Evolutionary conservation across 2,888 invertebrate genomes (phyloP).

Genomic region (Axea sp.): DNA sequence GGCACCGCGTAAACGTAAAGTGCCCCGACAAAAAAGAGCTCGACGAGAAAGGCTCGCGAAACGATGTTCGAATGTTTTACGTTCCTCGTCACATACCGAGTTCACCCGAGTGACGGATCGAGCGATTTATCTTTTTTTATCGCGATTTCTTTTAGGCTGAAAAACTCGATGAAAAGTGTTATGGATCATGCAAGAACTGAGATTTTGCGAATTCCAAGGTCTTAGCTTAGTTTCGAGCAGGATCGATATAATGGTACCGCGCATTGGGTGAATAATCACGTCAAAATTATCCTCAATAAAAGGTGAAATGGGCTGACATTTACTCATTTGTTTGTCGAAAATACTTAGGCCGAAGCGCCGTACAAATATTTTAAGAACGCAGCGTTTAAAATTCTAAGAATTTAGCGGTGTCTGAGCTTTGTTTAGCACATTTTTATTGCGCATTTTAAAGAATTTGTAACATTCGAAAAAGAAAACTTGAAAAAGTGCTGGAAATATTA

Average conservation of each 20-base stretch:
- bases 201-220: not conserved
- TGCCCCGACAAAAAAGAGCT: constrained; percentile 36
- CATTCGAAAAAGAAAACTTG: constrained; percentile 8
- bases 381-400: constrained; percentile 11
- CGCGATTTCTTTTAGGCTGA: constrained; percentile 2
- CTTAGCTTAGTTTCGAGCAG: no score
- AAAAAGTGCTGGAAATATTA: not conserved
- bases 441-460: constrained; percentile 20
- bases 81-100: constrained; percentile 35
- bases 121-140: constrained; percentile 33
- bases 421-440: not conserved
- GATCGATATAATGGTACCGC: no score
- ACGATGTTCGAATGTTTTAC: constrained; percentile 49
- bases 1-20: constrained; percentile 55
- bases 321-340: constrained; percentile 11
- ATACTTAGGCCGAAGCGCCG: constrained; percentile 16
- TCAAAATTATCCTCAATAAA: no score
- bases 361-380: constrained; percentile 13
- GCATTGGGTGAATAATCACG: no score
- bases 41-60: constrained; percentile 31
- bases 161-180: constrained; percentile 28
- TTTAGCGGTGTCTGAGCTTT: constrained; percentile 15
- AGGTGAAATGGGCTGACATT: no score
- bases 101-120: constrained; percentile 26
- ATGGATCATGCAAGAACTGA: not conserved